These are phyloP conservation scores for Hippocampus kuda DNA, from an alignment of 2,797 vertebrate species.

Conservation along the genomic window DNA sequence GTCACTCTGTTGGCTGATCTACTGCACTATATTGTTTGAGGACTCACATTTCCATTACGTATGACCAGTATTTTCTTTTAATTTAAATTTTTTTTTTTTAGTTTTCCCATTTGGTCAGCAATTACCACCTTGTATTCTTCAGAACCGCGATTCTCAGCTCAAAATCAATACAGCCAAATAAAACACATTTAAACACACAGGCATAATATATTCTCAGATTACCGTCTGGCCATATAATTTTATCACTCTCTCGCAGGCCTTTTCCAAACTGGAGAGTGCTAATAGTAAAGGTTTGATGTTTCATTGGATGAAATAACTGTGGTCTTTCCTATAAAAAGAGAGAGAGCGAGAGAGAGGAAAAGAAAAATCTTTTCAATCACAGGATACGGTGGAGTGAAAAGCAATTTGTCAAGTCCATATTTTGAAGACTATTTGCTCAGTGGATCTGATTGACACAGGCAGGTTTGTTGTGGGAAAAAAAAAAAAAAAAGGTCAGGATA, in stretches of 20 bases:
- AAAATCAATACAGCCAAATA: background rate
- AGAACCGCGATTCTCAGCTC: background rate
- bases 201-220: background rate
- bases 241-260: slow-evolving; percentile 2
- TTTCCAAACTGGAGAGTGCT: background rate
- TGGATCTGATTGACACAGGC: slow-evolving; percentile 48
- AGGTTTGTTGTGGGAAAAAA: slow-evolving; percentile 32
- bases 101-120: background rate
- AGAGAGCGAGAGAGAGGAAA: background rate
- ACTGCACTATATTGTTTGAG: background rate
- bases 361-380: slow-evolving; percentile 6
- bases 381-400: slow-evolving; percentile 21
- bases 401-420: slow-evolving; percentile 33
- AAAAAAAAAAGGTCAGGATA: slow-evolving; percentile 36
- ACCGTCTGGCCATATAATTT: background rate
- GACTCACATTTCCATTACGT: background rate
- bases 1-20: background rate
- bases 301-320: background rate
- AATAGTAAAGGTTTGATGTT: background rate
- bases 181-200: background rate
- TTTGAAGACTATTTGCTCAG: slow-evolving; percentile 29
- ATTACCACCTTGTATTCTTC: background rate
- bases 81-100: background rate
- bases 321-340: background rate
- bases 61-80: background rate